Evolutionary conservation across 2,797 vertebrate genomes (phyloP).

Genomic region (Carduelis carduelis): DNA sequence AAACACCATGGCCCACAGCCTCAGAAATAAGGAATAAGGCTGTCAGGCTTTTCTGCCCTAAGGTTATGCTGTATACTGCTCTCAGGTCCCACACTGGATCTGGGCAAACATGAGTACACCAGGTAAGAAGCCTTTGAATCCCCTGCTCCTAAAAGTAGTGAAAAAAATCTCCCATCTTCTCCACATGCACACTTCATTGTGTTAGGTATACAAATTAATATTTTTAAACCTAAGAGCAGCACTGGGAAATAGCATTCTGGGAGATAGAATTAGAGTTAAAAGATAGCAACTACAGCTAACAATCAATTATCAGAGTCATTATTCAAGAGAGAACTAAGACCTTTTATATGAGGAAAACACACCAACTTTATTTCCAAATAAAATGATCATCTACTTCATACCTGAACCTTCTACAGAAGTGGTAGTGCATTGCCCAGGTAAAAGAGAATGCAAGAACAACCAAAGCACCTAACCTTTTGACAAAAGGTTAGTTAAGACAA

Average conservation of each 20-base stretch:
- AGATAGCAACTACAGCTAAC: neutral
- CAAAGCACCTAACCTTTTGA: too few species aligned
- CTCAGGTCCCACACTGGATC: neutral
- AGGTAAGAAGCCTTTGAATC: neutral
- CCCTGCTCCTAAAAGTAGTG: neutral
- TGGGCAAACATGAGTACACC: neutral
- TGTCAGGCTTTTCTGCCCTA: neutral
- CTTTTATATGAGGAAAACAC: neutral
- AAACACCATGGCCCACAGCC: accelerated
- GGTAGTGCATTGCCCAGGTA: neutral
- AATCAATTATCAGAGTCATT: neutral
- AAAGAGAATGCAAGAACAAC: neutral
- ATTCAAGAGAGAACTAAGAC: neutral
- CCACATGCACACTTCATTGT: neutral
- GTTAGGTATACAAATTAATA: neutral
- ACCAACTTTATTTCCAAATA: neutral
- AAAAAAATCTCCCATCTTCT: neutral
- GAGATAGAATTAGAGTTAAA: neutral
- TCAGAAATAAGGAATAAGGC: neutral
- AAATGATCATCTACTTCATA: neutral
- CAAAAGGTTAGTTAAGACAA: neutral
- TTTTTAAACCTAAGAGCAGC: neutral
- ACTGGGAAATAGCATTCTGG: neutral
- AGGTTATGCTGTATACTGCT: neutral
- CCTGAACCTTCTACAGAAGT: neutral